Evolutionary conservation across 2,888 invertebrate species (phyloP), one percentile per base, ranked within the genome.

Genomic region (Acrobasis suavella): DNA sequence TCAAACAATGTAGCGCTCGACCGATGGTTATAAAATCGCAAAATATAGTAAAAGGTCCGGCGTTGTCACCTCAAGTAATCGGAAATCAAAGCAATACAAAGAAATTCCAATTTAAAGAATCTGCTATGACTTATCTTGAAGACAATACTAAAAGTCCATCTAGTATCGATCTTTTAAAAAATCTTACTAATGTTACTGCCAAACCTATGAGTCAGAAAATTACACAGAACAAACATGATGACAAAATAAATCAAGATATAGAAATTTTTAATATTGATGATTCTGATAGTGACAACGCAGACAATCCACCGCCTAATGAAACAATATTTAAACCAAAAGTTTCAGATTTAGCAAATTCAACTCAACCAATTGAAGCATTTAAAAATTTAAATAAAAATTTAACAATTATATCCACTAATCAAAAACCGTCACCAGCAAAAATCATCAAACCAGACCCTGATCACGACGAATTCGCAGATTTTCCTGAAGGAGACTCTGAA

Each of bases 191-290:
- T 73, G 78, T 87, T 17, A 84, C 83, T 15, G 82, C 86, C 58
- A 87, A 86, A 71, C 77, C 83, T 62, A 56, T 84, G 0, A 50
- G 50, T 17, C 15, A 38, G 12, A 49, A 37, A 16, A n/a, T 49
- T 38, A 17, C 22, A 56, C 60, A 62, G 2, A 49, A 38, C 17
- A 50, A 9, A 32, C 67, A 76, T 58, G 69, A 76, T 62, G 74
- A 74, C 64, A 73, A 74, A 65, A 69, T 75, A 49, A 77, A 82
- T 62, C 73, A 86, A 50, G 82, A 84, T 64, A 78, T 86, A 62
- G 91, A 91, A 79, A 86, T 90, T 68, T 89, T 83, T 65, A 89
- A 85, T 67, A 82, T 91, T 67, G 91, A 91, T 58, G 91, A 91
- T 69, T 91, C 91, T 59, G 91, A 91, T 62, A 83, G 83, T 72